Evolutionary conservation across 2,888 invertebrate species (phyloP), one percentile per base, ranked within the genome.

Genomic region (Norana najaformis): DNA sequence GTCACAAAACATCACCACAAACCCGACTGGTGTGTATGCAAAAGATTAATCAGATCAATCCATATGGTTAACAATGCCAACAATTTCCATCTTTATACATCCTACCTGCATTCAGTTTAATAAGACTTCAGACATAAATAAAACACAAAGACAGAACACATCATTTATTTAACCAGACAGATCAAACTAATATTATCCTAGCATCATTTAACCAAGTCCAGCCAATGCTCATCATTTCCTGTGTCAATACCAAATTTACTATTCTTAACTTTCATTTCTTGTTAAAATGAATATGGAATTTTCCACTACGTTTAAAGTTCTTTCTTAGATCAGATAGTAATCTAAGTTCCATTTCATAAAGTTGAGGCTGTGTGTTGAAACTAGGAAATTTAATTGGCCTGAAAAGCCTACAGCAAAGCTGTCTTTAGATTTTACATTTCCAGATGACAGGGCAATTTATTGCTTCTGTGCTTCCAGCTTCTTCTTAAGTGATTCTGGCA

Each of bases 401-500:
- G 30, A 69, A n/a, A n/a, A n/a, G 69, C 69, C 69, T 69, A 69
- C 69, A 69, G n/a, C 13, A n/a, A 11, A 69, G 69, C 69, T n/a
- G n/a, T 69, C 69, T 69, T 30, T n/a, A n/a, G 69, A 69, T 69
- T 8, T 69, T 11, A n/a, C 6, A 69, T 30, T n/a, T 69, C n/a
- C 69, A 69, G 30, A n/a, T n/a, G n/a, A 69, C 69, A 69, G 69
- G 6, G 85, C 16, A n/a, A n/a, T 83, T 37, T 85, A 85, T 37
- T 85, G 69, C 36, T 90, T 88, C 83, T 91, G 89, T 20, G 90
- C 91, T 37, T 90, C 91, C 53, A 92, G 90, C 89, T 92, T 92
- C 85, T 53, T 53, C 82, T 94, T 94, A 88, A 95, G 93, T 88
- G 93, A 93, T 95, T 97, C 98, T 34, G 98, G 98, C 98, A 98